A percentile compares a stretch with the other conserved stretches of the same genome.
Conservation (phyloP, 2,888 invertebrate genomes). For the Nephrotoma guestfalica region DNA sequence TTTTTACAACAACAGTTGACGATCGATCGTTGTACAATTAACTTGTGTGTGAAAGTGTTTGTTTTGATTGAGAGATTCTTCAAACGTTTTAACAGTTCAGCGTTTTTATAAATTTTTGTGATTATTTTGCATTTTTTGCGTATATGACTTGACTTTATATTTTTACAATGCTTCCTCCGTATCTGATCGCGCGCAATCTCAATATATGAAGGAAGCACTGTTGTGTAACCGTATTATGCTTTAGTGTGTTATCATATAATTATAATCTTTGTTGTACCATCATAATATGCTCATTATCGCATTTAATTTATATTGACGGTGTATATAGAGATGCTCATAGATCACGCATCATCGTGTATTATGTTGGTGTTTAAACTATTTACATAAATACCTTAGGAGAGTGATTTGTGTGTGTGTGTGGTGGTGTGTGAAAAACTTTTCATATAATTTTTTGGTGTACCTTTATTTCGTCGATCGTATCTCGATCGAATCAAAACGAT, state of each 20-base stretch:
- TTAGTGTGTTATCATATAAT: neutral
- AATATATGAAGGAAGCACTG: neutral
- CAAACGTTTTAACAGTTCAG: neutral
- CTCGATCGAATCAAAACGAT: neutral
- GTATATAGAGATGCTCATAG: neutral
- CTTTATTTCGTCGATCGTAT: neutral
- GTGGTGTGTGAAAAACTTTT: neutral
- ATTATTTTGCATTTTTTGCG: neutral
- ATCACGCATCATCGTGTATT: neutral
- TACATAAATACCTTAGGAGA: neutral
- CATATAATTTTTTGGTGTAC: neutral
- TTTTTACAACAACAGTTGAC: conserved; percentile 2
- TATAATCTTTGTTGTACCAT: neutral
- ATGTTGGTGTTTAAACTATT: neutral
- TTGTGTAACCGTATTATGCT: neutral
- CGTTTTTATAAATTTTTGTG: neutral
- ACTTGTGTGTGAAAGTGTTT: conserved; percentile 1
- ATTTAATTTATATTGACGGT: neutral
- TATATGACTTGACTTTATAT: neutral
- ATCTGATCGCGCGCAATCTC: neutral
- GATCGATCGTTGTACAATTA: conserved; percentile 2
- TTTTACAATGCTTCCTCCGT: neutral
- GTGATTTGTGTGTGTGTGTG: neutral
- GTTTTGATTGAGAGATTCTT: neutral
- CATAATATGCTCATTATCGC: neutral